Evolutionary conservation across 2,888 invertebrate species (phyloP).

Genomic region (Timema podura): DNA sequence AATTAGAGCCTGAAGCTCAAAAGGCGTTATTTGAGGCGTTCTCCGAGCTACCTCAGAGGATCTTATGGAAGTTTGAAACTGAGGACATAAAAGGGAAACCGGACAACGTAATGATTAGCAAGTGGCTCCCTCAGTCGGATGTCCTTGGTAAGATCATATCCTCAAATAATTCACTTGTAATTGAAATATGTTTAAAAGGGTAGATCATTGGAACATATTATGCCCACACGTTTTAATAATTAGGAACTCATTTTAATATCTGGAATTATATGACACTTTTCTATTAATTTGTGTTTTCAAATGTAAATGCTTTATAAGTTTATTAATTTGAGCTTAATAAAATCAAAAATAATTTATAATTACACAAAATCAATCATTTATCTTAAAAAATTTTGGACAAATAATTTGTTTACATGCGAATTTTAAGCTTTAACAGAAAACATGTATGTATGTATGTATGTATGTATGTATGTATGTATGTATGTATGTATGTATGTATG

Average conservation of each 20-base stretch:
- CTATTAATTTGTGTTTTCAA: no score
- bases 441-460: neutral
- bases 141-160: conserved; percentile 14
- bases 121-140: conserved; percentile 22
- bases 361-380: no score
- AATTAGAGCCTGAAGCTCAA: conserved; percentile 20
- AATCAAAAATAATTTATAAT: no score
- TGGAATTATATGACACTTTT: no score
- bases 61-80: conserved; percentile 43
- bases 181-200: neutral
- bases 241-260: no score
- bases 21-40: neutral
- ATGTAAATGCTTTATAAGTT: no score
- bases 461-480: conserved; percentile 9
- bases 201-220: no score
- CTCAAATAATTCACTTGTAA: neutral
- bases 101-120: conserved; percentile 21
- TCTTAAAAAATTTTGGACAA: no score
- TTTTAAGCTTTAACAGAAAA: neutral
- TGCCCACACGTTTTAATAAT: no score
- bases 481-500: conserved; percentile 9
- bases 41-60: conserved; percentile 36
- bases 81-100: conserved; percentile 28
- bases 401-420: no score
- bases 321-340: no score